Evolutionary conservation across 2,797 vertebrate genomes (phyloP).

Genomic region (Neosalanx taihuensis): DNA sequence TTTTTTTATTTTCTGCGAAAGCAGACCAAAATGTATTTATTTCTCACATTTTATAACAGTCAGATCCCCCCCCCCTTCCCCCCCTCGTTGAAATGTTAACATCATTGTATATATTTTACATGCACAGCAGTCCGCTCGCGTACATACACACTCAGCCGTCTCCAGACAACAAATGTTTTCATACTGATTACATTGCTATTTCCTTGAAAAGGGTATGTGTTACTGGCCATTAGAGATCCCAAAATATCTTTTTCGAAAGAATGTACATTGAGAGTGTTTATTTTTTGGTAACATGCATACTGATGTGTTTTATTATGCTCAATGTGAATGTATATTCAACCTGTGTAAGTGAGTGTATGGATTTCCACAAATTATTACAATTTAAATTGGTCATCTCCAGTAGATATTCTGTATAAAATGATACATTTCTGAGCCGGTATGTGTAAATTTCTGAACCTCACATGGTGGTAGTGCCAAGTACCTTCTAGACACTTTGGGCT

Average conservation of each 20-base stretch:
- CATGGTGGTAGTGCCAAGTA: background rate
- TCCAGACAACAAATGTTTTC: background rate
- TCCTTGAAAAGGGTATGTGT: conserved; percentile 22
- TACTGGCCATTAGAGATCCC: conserved; percentile 47
- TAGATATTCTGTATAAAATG: background rate
- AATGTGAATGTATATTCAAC: conserved; percentile 36
- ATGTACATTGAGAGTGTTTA: background rate
- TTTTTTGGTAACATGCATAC: conserved; percentile 26
- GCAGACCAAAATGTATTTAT: background rate
- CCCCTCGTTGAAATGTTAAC: background rate
- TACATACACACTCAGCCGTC: background rate
- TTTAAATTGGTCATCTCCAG: too few relatives aligned
- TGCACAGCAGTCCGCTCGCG: background rate
- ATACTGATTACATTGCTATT: background rate
- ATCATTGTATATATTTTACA: background rate
- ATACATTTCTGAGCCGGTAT: background rate
- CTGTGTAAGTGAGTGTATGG: conserved; percentile 1
- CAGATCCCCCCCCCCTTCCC: too few relatives aligned
- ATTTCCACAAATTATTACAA: background rate
- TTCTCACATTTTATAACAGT: too few relatives aligned
- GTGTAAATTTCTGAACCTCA: background rate
- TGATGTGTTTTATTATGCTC: conserved; percentile 24
- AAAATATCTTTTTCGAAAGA: background rate
- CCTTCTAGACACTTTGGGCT: background rate
- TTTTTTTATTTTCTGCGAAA: conserved; percentile 17